Percentiles rank a stretch among this genome's conserved stretches.
Evolutionary conservation across 2,797 vertebrate genomes (phyloP).

Genomic region (Sylvilagus floridanus): DNA sequence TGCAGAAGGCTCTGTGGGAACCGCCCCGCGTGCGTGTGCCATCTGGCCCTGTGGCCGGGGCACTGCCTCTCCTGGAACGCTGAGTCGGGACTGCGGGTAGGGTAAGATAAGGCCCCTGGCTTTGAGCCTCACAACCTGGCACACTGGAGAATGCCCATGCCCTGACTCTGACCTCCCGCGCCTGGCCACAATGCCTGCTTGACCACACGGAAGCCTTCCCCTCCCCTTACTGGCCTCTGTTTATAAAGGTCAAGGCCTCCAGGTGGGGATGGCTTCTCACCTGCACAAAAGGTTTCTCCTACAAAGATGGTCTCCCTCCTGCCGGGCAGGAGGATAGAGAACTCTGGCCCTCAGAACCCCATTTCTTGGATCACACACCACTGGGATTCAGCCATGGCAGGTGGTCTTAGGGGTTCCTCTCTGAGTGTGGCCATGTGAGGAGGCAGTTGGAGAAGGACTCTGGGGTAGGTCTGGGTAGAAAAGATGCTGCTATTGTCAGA

Average conservation of each 20-base stretch:
- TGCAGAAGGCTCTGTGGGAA: not conserved
- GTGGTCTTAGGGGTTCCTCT: not conserved
- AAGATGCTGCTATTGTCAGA: not conserved
- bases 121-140: not conserved
- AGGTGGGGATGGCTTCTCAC: not conserved
- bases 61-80: not conserved
- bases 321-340: not conserved
- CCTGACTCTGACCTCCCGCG: too few relatives aligned
- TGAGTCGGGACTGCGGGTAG: accelerated
- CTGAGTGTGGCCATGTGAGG: not conserved
- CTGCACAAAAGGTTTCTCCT: not conserved
- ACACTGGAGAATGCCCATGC: not conserved
- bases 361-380: not conserved
- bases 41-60: not conserved
- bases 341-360: not conserved
- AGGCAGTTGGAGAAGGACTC: not conserved
- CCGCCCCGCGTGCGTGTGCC: not conserved
- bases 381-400: not conserved
- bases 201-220: not conserved
- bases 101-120: too few relatives aligned
- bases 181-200: not conserved
- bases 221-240: not conserved
- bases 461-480: not conserved
- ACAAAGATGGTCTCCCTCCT: not conserved
- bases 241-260: not conserved